phyloP scores from a whole-genome alignment of 2,797 vertebrate genomes.

The Galaxias olidus region DNA sequence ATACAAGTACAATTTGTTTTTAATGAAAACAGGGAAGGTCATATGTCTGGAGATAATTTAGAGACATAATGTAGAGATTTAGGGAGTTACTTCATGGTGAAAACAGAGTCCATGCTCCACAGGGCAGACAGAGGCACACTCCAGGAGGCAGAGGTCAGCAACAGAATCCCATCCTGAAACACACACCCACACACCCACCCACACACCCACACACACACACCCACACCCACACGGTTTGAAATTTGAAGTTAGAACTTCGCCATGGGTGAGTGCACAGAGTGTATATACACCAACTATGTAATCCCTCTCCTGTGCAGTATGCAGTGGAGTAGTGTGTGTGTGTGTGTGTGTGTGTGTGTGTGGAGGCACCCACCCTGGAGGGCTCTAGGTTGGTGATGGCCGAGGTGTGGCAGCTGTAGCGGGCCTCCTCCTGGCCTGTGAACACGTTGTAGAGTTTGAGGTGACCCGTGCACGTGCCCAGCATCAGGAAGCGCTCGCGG shows the following conservation, averaged over 20 bases:
- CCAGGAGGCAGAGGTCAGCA: constrained; percentile 93
- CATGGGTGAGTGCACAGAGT: too few relatives aligned
- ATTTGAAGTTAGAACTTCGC: too few relatives aligned
- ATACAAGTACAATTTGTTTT: too few relatives aligned
- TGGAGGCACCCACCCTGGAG: constrained; percentile 77
- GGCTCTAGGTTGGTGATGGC: constrained; percentile 94
- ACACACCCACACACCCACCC: background rate
- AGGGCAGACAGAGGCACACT: constrained; percentile 90
- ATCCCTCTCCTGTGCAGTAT: too few relatives aligned
- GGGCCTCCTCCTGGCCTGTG: constrained; percentile 90
- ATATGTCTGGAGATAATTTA: too few relatives aligned
- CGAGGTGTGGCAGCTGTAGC: constrained; percentile 91
- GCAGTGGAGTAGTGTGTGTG: background rate
- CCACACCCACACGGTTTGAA: too few relatives aligned
- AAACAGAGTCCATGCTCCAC: constrained; percentile 93
- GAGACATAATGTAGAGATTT: too few relatives aligned
- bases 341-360: constrained; percentile 1
- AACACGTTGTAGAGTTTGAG: constrained; percentile 93
- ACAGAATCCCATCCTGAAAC: constrained; percentile 86
- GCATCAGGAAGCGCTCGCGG: constrained; percentile 90
- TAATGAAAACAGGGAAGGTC: too few relatives aligned
- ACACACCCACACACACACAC: background rate
- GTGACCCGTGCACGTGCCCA: constrained; percentile 91
- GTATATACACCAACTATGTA: too few relatives aligned
- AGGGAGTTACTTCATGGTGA: constrained; percentile 88